phyloP scores from a whole-genome alignment of 92 coral and sea anemone species.

The Metridium senile region DNA sequence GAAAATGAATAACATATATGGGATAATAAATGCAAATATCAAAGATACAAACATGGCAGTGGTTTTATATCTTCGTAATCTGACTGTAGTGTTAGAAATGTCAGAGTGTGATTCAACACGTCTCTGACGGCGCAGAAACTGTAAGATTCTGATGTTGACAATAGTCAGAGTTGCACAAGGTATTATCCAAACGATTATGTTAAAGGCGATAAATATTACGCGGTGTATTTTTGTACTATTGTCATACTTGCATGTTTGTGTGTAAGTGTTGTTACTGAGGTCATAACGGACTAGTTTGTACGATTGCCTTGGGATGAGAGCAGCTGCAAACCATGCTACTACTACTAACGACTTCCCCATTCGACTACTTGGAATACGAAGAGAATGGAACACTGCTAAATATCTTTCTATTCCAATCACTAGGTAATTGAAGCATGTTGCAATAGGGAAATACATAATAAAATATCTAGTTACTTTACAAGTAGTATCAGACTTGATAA shows the following conservation, averaged over 20 bases:
- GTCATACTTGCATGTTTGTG: neutral
- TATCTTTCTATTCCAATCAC: conserved; percentile 22
- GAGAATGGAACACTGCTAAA: conserved; percentile 7
- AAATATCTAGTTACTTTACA: neutral
- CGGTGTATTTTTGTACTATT: neutral
- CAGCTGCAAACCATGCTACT: conserved; percentile 11
- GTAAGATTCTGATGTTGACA: neutral
- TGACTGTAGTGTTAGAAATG: neutral
- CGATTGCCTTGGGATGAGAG: neutral
- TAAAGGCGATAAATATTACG: neutral
- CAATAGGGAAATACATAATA: neutral
- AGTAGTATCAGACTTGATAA: neutral
- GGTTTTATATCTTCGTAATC: neutral
- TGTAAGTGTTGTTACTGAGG: neutral
- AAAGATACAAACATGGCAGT: conserved; percentile 17
- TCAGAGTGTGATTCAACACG: neutral
- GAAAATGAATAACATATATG: neutral
- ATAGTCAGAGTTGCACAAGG: conserved; percentile 6
- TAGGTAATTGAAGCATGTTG: neutral
- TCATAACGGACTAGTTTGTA: neutral
- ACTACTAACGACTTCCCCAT: neutral
- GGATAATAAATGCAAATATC: conserved; percentile 28
- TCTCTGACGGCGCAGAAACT: neutral
- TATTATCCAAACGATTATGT: neutral
- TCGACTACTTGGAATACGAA: neutral